phyloP scores from a whole-genome alignment of 2,113 vertebrate species.

The Gnathonemus echidnorhynchus region DNA sequence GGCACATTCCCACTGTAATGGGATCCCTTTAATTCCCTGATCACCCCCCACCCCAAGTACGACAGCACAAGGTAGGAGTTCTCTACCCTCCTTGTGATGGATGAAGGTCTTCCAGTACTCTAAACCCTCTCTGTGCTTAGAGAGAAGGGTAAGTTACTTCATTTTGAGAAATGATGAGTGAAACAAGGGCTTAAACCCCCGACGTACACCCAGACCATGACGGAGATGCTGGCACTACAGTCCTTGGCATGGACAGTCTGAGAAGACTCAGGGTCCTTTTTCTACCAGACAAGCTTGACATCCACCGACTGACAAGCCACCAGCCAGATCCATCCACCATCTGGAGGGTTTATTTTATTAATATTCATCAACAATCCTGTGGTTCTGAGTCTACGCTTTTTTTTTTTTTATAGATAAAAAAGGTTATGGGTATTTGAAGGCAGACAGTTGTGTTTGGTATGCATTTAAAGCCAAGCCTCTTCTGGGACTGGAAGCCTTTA shows the following conservation, averaged over 20 bases:
- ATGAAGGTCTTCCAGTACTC: not conserved
- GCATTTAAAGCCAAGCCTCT: constrained; percentile 55
- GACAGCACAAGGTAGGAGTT: not conserved
- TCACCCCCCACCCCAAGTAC: not conserved
- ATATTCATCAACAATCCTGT: constrained; percentile 39
- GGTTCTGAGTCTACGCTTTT: constrained; percentile 28
- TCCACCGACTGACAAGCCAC: constrained; percentile 51
- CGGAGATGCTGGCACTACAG: not conserved
- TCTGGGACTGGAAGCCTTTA: constrained; percentile 59
- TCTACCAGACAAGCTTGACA: constrained; percentile 55
- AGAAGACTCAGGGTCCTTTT: constrained; percentile 40
- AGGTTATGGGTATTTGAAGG: constrained; percentile 16
- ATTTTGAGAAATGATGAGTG: not conserved
- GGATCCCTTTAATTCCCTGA: not conserved
- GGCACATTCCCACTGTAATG: not conserved
- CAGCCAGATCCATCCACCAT: constrained; percentile 60
- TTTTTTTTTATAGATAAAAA: constrained; percentile 37
- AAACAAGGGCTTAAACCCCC: not conserved
- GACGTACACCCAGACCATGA: not conserved
- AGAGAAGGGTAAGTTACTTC: not conserved
- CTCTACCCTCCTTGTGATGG: not conserved
- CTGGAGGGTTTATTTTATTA: constrained; percentile 51
- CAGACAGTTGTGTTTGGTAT: constrained; percentile 32
- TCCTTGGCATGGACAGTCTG: constrained; percentile 9
- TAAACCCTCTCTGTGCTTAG: not conserved